Conservation (phyloP, 2,113 vertebrate genomes). For the Python bivittatus region DNA sequence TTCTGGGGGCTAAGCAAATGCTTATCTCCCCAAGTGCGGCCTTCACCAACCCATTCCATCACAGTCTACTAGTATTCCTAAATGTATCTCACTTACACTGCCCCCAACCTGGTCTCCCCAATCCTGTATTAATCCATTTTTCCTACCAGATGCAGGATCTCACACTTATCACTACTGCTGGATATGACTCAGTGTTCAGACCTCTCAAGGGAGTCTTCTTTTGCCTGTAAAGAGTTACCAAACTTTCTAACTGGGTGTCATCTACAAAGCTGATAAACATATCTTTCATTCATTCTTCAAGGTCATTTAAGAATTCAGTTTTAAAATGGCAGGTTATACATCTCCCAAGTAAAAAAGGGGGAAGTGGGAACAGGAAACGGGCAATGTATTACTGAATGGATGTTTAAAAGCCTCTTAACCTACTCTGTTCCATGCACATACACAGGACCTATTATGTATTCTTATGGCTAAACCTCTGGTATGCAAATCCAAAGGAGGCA, state of each 20-base stretch:
- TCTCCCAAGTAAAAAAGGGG: not conserved
- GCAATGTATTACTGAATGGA: not conserved
- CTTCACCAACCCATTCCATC: no score
- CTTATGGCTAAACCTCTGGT: not conserved
- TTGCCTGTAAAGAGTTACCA: not conserved
- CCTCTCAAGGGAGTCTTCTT: not conserved
- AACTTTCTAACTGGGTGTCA: not conserved
- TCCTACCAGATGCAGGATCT: not conserved
- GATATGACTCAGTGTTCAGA: not conserved
- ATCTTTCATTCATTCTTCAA: not conserved
- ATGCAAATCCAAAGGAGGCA: not conserved
- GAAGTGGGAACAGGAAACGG: not conserved
- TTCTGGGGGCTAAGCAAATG: no score
- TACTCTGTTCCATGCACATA: not conserved
- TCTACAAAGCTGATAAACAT: not conserved
- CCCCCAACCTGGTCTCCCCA: not conserved
- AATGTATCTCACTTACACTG: not conserved
- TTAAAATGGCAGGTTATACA: not conserved
- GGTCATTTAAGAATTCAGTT: not conserved
- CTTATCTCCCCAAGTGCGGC: no score
- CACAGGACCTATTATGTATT: not conserved
- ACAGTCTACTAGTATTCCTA: not conserved
- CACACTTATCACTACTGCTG: not conserved
- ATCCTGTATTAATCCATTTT: not conserved
- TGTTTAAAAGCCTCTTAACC: not conserved